These are phyloP conservation scores for Dasysyrphus albostriatus DNA, from an alignment of 2,888 invertebrate species.

Conservation along the genomic window DNA sequence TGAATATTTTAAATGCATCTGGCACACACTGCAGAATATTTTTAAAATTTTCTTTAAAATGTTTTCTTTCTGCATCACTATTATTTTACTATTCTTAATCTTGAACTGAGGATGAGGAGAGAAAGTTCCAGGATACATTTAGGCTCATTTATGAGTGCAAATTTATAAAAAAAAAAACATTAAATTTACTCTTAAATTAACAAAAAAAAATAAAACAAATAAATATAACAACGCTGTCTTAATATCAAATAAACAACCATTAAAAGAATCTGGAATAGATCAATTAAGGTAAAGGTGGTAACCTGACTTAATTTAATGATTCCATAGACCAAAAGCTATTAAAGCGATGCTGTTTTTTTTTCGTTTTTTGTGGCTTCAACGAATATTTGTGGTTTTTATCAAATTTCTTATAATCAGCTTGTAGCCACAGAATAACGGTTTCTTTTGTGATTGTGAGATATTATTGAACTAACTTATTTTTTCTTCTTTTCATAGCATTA, in stretches of 20 bases:
- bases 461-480: background rate
- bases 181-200: background rate
- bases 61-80: too few relatives aligned
- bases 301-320: constrained; percentile 56
- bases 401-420: background rate
- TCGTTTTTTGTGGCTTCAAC: constrained; percentile 16
- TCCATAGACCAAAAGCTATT: constrained; percentile 56
- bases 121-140: too few relatives aligned
- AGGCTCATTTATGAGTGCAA: too few relatives aligned
- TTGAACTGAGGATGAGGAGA: too few relatives aligned
- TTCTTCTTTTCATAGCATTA: background rate
- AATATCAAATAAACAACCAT: background rate
- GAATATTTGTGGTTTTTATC: constrained; percentile 30
- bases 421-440: constrained; percentile 8
- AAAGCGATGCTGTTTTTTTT: constrained; percentile 4
- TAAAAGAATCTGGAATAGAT: constrained; percentile 44
- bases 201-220: background rate
- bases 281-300: constrained; percentile 36
- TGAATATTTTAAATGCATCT: too few relatives aligned
- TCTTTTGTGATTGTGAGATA: constrained; percentile 31
- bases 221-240: constrained; percentile 1
- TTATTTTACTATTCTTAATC: too few relatives aligned
- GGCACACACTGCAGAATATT: too few relatives aligned
- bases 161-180: background rate
- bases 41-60: too few relatives aligned